Percentiles rank a stretch among this genome's conserved stretches.
Evolutionary conservation across 30 jellyfish, hydroid and myxozoan species (phyloP).

Genomic region (Pelagia noctiluca): DNA sequence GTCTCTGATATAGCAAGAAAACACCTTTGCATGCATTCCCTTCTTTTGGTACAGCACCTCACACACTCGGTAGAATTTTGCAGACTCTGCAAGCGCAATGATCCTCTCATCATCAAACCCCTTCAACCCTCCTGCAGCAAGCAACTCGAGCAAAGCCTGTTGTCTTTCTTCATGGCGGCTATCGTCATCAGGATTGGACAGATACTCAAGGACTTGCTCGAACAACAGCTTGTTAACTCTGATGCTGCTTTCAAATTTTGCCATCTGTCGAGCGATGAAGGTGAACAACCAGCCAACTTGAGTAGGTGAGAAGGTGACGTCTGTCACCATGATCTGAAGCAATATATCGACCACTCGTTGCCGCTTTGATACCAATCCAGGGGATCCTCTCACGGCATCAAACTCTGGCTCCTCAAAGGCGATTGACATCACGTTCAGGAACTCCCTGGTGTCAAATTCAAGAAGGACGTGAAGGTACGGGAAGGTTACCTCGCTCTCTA

Average conservation of each 20-base stretch:
- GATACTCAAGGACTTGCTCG: slow-evolving; percentile 93
- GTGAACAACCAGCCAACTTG: slow-evolving; percentile 96
- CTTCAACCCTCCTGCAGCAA: slow-evolving; percentile 94
- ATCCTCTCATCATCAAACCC: slow-evolving; percentile 89
- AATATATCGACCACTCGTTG: slow-evolving; percentile 91
- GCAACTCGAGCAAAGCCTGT: slow-evolving; percentile 93
- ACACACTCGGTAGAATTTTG: slow-evolving; percentile 97
- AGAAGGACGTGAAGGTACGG: slow-evolving; percentile 86
- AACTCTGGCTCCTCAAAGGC: slow-evolving; percentile 98
- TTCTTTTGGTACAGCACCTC: slow-evolving; percentile 85
- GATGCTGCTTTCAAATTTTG: slow-evolving; percentile 80
- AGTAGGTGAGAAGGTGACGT: slow-evolving; percentile 88
- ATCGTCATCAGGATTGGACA: slow-evolving; percentile 93
- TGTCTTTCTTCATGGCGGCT: slow-evolving; percentile 98
- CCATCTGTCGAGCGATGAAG: slow-evolving; percentile 99
- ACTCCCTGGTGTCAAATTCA: slow-evolving; percentile 93
- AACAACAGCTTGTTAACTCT: slow-evolving; percentile 89
- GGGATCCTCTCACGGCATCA: slow-evolving; percentile 49
- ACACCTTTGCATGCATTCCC: slow-evolving; percentile 77
- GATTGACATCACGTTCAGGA: slow-evolving; percentile 88
- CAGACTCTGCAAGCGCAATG: slow-evolving; percentile 90
- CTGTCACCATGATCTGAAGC: slow-evolving; percentile 92
- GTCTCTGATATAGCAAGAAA: slow-evolving; percentile 95
- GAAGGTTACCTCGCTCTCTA: slow-evolving; percentile 68
- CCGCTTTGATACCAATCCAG: slow-evolving; percentile 86